Base-by-base conservation (phyloP, 2,888 invertebrate species). In the Agrotis puta region DNA sequence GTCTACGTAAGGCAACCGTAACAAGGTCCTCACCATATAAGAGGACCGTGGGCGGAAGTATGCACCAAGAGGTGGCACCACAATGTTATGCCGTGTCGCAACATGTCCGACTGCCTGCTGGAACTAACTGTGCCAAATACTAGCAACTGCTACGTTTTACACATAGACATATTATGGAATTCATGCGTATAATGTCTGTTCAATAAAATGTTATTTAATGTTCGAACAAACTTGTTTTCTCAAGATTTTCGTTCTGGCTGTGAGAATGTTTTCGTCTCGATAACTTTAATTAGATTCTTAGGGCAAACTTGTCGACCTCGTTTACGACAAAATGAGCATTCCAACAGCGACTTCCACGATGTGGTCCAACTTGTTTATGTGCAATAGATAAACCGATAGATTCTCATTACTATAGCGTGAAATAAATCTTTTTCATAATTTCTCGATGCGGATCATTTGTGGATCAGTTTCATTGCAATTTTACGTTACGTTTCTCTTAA, bases 21-120 rank as follows among this genome's bases (percentile, higher is more conserved):
- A 90, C 94, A 93, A 95, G 94, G 94, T 89, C 90, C 90, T 87
- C 85, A 85, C 94, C 93, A 87, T 94, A 92, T 93, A 90, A 64
- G 90, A 87, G 81, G 76, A 50, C 74, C 64, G 94, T 95, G 94
- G 95, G 95, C 94, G 95, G 94, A 94, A 94, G 90, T 87, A 87
- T 90, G 90, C 91, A 88, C 81, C 89, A 83, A 79, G 82, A 84
- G 84, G 79, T 85, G 81, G 76, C 83, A 82, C 82, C 81, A 76
- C 85, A 85, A 74, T 81, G 84, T 81, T 80, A 77, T 79, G 74
- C 76, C 64, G 74, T 89, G 88, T 85, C 86, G 90, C 83, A 89
- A 89, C 84, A 78, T 81, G 83, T 86, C 85, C 72, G 82, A 74
- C 82, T 79, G 83, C 74, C 74, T 58, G 78, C 74, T 85, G 77